Conservation (phyloP, 2,797 vertebrate species). For the Betta splendens region DNA sequence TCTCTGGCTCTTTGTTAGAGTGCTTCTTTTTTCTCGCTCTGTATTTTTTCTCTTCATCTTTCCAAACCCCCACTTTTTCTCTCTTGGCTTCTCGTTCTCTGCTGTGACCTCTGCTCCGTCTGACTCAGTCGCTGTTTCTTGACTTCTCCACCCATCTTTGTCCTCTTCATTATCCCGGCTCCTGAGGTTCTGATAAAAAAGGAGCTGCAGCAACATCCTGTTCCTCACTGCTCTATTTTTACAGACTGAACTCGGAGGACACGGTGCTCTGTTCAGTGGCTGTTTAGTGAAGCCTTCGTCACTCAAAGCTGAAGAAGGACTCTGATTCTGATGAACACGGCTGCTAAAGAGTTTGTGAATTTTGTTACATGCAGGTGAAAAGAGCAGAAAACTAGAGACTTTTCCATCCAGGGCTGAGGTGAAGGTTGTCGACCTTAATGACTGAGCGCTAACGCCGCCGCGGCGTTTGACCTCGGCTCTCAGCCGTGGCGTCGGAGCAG, state of each 20-base stretch:
- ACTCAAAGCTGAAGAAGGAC: constrained; percentile 15
- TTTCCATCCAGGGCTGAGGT: neutral
- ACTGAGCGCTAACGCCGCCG: neutral
- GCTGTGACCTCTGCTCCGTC: constrained; percentile 7
- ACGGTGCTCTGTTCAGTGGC: constrained; percentile 25
- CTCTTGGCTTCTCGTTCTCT: neutral
- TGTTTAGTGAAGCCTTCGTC: constrained; percentile 16
- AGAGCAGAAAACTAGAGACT: neutral
- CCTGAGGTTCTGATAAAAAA: constrained; percentile 37
- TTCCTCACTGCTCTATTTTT: constrained; percentile 39
- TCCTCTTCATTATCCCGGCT: neutral
- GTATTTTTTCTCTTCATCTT: neutral
- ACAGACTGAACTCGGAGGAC: constrained; percentile 27
- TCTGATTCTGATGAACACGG: constrained; percentile 7
- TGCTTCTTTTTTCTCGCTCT: neutral
- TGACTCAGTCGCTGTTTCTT: constrained; percentile 9
- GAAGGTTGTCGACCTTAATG: constrained; percentile 3
- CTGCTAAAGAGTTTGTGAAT: constrained; percentile 5
- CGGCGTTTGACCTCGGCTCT: too few species aligned
- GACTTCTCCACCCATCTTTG: constrained; percentile 8
- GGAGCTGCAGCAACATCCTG: constrained; percentile 8
- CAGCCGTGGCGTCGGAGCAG: too few species aligned
- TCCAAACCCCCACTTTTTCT: neutral
- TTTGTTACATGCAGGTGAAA: constrained; percentile 1
- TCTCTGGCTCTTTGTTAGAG: neutral